A percentile compares a stretch with the other conserved stretches of the same genome.
These are phyloP conservation scores for Trichosurus vulpecula DNA, from an alignment of 2,797 vertebrate species.

Conservation along the genomic window DNA sequence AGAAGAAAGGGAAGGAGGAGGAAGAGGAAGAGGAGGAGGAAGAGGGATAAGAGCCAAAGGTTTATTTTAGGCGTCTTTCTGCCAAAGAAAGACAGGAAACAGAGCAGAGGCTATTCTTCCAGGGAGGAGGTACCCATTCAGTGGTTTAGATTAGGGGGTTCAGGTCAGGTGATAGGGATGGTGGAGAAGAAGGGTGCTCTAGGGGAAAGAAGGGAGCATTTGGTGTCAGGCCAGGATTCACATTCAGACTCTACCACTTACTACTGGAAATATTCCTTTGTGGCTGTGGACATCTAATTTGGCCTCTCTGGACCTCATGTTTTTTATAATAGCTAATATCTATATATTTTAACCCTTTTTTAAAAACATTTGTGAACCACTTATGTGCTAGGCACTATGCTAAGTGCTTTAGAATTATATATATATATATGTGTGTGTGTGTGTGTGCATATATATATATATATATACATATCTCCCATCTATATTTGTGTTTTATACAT, in stretches of 20 bases:
- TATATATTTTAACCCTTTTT: background rate
- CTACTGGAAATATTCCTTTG: background rate
- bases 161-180: background rate
- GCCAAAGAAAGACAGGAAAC: background rate
- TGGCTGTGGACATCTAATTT: background rate
- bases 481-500: background rate
- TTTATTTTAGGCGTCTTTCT: background rate
- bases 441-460: background rate
- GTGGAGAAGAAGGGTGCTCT: background rate
- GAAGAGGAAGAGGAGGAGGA: background rate
- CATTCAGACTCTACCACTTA: background rate
- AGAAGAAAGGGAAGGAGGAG: background rate
- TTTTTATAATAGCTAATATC: background rate
- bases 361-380: background rate
- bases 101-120: background rate
- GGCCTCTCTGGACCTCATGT: background rate
- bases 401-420: background rate
- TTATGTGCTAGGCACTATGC: background rate
- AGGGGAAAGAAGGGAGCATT: background rate
- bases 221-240: background rate
- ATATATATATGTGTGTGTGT: too few relatives aligned
- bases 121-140: background rate
- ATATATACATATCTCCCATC: background rate
- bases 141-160: background rate
- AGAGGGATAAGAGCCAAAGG: background rate